These are phyloP conservation scores for Bugula neritina DNA, from an alignment of 2,888 invertebrate species.

Conservation along the genomic window DNA sequence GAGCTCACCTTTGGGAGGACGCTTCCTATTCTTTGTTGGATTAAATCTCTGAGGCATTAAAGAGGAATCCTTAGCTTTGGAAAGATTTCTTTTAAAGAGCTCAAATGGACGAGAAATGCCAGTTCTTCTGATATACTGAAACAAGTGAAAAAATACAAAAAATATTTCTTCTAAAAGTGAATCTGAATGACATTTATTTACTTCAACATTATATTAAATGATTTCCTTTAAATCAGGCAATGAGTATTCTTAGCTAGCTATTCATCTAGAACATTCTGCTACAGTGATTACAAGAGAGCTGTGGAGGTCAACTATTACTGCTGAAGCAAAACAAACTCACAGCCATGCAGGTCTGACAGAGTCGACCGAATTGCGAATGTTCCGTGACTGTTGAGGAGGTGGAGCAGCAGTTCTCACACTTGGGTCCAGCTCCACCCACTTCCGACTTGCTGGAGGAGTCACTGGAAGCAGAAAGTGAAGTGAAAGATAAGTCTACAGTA, in stretches of 20 bases:
- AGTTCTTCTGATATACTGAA: conserved; percentile 8
- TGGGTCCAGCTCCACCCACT: background rate
- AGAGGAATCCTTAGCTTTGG: background rate
- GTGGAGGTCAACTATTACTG: too few species aligned
- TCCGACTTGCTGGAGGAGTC: conserved; percentile 1
- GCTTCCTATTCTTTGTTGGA: conserved; percentile 9
- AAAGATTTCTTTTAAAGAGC: background rate
- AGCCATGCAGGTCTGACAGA: background rate
- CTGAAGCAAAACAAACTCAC: too few species aligned
- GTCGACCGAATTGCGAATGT: background rate
- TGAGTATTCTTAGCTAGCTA: too few species aligned
- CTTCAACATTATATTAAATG: too few species aligned
- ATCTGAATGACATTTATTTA: too few species aligned
- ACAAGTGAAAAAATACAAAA: background rate
- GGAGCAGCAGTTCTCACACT: background rate
- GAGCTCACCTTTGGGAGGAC: conserved; percentile 18
- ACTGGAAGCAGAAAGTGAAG: background rate
- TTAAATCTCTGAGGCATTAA: conserved; percentile 15
- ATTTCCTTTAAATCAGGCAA: too few species aligned
- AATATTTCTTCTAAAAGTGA: too few species aligned
- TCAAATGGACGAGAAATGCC: background rate
- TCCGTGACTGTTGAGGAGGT: background rate
- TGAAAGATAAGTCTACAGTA: too few species aligned
- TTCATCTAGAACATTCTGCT: too few species aligned
- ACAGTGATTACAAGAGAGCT: too few species aligned